Percentiles rank a stretch among this genome's conserved stretches.
Evolutionary conservation across 2,888 invertebrate genomes (phyloP).

Genomic region (Archips xylosteana): DNA sequence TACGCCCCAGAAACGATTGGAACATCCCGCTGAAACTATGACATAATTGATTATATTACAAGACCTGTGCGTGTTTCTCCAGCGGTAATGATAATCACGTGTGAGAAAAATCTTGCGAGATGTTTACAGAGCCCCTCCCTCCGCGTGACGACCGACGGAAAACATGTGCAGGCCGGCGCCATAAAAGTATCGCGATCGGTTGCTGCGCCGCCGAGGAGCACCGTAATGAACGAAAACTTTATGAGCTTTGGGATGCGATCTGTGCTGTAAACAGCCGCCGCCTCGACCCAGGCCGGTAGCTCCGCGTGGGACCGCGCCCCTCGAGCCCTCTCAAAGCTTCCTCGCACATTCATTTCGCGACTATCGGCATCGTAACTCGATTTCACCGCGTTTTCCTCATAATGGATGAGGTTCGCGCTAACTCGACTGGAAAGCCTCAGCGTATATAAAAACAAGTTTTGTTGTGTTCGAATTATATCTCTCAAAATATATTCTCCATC

Average conservation of each 20-base stretch:
- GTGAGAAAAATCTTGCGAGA: constrained; percentile 15
- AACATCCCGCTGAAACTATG: background rate
- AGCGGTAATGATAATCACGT: constrained; percentile 26
- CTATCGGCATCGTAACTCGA: constrained; percentile 7
- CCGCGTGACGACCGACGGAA: background rate
- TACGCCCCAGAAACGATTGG: background rate
- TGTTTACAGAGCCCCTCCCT: constrained; percentile 14
- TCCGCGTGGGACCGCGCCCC: too few species aligned
- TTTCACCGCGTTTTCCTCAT: constrained; percentile 4
- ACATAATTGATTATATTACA: constrained; percentile 6
- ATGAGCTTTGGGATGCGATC: background rate
- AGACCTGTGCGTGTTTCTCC: background rate
- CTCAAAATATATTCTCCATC: constrained; percentile 8
- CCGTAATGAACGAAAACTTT: constrained; percentile 3
- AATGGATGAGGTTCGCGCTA: background rate
- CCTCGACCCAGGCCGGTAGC: background rate
- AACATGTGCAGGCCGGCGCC: constrained; percentile 19
- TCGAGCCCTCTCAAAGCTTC: background rate
- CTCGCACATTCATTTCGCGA: background rate
- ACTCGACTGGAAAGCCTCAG: constrained; percentile 18
- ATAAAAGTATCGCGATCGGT: constrained; percentile 10
- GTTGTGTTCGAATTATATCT: constrained; percentile 17
- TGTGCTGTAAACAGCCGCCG: background rate
- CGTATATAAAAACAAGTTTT: constrained; percentile 26
- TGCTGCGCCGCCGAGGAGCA: background rate